Evolutionary conservation across 1,140 invertebrate genomes (phyloP), one percentile per base, ranked within the genome.

Genomic region (Mesaphorura yosii): DNA sequence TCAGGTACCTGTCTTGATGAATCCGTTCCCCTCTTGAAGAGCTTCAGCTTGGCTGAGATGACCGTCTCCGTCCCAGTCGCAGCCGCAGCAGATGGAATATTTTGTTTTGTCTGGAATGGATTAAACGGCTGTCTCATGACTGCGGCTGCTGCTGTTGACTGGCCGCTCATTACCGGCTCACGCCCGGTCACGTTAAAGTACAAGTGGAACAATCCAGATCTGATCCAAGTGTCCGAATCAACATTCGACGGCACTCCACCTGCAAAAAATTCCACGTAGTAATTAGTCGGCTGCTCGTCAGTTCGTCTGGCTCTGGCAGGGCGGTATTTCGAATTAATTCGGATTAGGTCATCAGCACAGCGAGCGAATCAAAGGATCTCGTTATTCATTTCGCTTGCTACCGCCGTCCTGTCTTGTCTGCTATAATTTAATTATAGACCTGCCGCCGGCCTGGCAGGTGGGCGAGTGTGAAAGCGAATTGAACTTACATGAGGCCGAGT

Each of bases 41-140:
- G 67, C 57, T 75, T 63, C 26, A 79, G 64, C 55, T 73, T 77
- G 0, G 76, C 76, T 0, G 72, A 72, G 7, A 74, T 69, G 15
- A 77, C 68, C 40, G 72, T 66, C 15, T 64, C 52, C 7, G 57
- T 46, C 14, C 45, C 52, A 6, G 5, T 37, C 31, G 53, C n/a
- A 25, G 15, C 15, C 31, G 23, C 17, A 3, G 29, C 6, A 39
- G 10, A 34, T n/a, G n/a, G 31, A n/a, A 34, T 34, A 34, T 10
- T 34, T 10, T n/a, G 12, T 38, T 39, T 7, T 4, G 5, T 50
- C 4, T 17, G 23, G 31, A 22, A 7, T 29, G 27, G 52, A 17
- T 22, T 7, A 7, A 12, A 12, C 15, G 23, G 42, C 15, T 20
- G 51, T 47, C 29, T 29, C 28, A n/a, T 20, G 41, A 12, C 29